Base-by-base conservation (phyloP, 2,113 vertebrate genomes). In the Cyanoderma ruficeps region DNA sequence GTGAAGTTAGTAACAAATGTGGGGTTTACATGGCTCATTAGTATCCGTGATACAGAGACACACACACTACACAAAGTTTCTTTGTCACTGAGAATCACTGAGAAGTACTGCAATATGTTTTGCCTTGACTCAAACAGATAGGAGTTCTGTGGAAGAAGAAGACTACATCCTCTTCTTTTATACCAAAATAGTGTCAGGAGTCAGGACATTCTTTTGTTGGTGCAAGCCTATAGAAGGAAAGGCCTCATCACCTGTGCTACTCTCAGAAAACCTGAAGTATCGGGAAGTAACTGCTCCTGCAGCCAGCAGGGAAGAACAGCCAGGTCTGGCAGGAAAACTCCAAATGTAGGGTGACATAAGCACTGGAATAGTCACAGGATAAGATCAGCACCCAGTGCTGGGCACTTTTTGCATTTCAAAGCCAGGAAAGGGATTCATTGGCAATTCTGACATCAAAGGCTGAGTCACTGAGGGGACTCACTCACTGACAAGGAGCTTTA, bases 11-110 rank as follows among this genome's bases (percentile, higher is more conserved):
- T 80, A 91, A 96, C 90, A 92, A 57, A 35, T 69, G 88, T 53
- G 30, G 56, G 74, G 52, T 30, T 91, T 81, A 87, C 46, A 85
- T 21, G 92, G 71, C 70, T 75, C 93, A 90, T 87, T 89, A 77
- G 87, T 85, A 96, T 35, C 96, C 63, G 89, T 33, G 89, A 86
- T 56, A 96, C 94, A 75, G 79, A 94, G 24, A 90, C n/a, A 87
- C 23, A 87, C 68, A 90, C 27, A 86, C 59, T 68, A 15, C 21
- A 49, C 28, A 70, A 96, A 95, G 87, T 92, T 96, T 96, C 75
- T 64, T 71, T 95, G 79, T 76, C 89, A 81, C 55, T 6, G 24
- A 76, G 15, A 71, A 65, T 85, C 72, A 72, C 55, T n/a, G n/a
- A n/a, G n/a, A 59, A 80, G 42, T 16, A 52, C 68, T 33, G 75